phyloP scores from a whole-genome alignment of 2,113 vertebrate genomes.

The Melanerpes aurifrons region DNA sequence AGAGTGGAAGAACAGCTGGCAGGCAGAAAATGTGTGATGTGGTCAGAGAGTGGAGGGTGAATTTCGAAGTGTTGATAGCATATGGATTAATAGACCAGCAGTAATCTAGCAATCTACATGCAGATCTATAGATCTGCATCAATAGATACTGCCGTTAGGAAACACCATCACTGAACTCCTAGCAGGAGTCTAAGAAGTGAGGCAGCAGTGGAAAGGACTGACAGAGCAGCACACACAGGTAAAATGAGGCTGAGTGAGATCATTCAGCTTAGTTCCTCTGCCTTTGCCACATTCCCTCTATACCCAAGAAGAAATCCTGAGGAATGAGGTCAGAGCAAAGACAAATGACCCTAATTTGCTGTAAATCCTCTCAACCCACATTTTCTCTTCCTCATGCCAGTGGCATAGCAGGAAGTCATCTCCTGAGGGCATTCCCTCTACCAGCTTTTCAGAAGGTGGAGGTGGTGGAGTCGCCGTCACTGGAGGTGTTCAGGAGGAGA shows the following conservation, averaged over 20 bases:
- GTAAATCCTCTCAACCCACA: not conserved
- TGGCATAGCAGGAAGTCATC: not conserved
- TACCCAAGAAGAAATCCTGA: not conserved
- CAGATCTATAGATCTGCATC: not conserved
- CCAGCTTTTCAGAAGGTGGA: not conserved
- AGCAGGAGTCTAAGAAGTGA: not conserved
- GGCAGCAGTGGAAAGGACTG: not conserved
- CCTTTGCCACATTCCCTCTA: not conserved
- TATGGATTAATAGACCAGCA: slow-evolving; percentile 6
- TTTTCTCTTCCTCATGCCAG: not conserved
- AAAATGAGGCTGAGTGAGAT: not conserved
- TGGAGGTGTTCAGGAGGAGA: too few relatives aligned
- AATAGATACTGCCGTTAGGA: not conserved
- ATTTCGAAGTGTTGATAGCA: not conserved
- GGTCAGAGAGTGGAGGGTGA: not conserved
- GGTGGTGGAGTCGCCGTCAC: too few relatives aligned
- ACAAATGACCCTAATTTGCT: not conserved
- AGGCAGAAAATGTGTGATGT: not conserved
- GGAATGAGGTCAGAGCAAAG: not conserved
- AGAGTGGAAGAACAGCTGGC: not conserved
- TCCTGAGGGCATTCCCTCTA: not conserved
- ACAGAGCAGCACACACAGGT: not conserved
- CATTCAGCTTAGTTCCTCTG: not conserved
- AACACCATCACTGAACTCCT: not conserved
- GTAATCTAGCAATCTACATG: not conserved